Evolutionary conservation across 2,888 invertebrate species (phyloP), one percentile per base, ranked within the genome.

Genomic region (Hofmannophila pseudospretella): DNA sequence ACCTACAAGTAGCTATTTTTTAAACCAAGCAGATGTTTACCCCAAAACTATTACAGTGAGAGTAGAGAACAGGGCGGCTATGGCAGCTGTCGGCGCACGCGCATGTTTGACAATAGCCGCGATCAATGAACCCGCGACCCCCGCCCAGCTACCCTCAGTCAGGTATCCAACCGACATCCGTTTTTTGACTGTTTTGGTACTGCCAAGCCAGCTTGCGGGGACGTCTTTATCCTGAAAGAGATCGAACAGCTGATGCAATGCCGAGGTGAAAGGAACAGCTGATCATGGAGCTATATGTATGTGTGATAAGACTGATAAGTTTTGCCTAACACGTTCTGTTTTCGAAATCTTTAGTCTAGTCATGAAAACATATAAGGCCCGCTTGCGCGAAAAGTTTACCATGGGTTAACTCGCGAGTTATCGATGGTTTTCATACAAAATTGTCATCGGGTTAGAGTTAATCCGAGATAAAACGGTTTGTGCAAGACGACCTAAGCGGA

Each of bases 121-220:
- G 85, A 81, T 68, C 85, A 79, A 77, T 84, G 85, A 86, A 82
- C 85, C 66, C 80, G 51, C 66, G 64, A 65, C 67, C 77, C 77
- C 67, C 58, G 52, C 57, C 54, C 54, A 49, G 42, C 54, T 62
- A 57, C 58, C 65, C 67, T 41, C 4, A 5, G 50, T 59, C 66
- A 67, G 65, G 68, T 67, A 66, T 48, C 40, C 43, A 22, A 40
- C 39, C 16, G 7, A 13, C 5, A 29, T n/a, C 9, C 19, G 9
- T 19, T 31, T 31, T 16, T 19, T n/a, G 23, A 23, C 23, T 23
- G 28, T 8, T 30, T n/a, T 30, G 9, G 2, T 30, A 13, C 7
- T 5, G 14, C 8, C n/a, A n/a, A n/a, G n/a, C n/a, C 28, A 36
- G 28, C 30, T 26, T 32, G 28, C 19, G 11, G 16, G 19, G 16